Percentiles rank a stretch among this genome's conserved stretches.
Conservation (phyloP, 2,797 vertebrate genomes). For the Erpetoichthys calabaricus region DNA sequence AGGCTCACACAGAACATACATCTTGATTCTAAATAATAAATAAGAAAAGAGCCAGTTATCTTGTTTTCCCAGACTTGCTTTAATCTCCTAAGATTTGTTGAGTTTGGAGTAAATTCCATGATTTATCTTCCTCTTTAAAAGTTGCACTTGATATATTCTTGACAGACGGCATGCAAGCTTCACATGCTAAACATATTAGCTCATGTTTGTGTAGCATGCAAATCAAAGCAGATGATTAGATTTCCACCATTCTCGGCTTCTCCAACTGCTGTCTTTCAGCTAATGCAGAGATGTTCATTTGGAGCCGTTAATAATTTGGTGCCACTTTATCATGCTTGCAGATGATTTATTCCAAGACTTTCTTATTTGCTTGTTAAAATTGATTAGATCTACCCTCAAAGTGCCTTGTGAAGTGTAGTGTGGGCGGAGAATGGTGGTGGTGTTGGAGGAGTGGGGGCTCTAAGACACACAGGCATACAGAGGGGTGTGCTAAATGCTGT, state of each 20-base stretch:
- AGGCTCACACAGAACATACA: too few species aligned
- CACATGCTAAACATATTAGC: constrained; percentile 42
- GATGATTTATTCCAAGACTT: constrained; percentile 22
- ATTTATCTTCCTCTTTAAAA: constrained; percentile 35
- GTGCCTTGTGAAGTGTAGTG: too few species aligned
- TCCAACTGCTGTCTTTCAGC: constrained; percentile 30
- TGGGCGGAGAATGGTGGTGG: too few species aligned
- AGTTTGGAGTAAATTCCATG: constrained; percentile 21
- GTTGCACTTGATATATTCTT: constrained; percentile 40
- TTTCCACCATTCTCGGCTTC: constrained; percentile 28
- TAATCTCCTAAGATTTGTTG: constrained; percentile 31
- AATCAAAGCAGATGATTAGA: constrained; percentile 38
- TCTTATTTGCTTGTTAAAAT: too few species aligned
- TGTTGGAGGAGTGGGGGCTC: constrained; percentile 25
- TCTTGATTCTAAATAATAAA: background rate
- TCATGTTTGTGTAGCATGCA: constrained; percentile 39
- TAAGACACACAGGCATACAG: constrained; percentile 35
- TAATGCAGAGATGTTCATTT: constrained; percentile 25
- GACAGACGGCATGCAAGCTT: constrained; percentile 34
- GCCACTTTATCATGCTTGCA: constrained; percentile 36
- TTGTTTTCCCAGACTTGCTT: constrained; percentile 29
- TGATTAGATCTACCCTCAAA: too few species aligned
- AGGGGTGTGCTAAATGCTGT: constrained; percentile 18
- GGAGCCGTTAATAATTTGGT: constrained; percentile 34
- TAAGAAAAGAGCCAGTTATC: background rate